A percentile compares a stretch with the other conserved stretches of the same genome.
phyloP scores from a whole-genome alignment of 1,140 invertebrate species.

The Colletes latitarsis region DNA sequence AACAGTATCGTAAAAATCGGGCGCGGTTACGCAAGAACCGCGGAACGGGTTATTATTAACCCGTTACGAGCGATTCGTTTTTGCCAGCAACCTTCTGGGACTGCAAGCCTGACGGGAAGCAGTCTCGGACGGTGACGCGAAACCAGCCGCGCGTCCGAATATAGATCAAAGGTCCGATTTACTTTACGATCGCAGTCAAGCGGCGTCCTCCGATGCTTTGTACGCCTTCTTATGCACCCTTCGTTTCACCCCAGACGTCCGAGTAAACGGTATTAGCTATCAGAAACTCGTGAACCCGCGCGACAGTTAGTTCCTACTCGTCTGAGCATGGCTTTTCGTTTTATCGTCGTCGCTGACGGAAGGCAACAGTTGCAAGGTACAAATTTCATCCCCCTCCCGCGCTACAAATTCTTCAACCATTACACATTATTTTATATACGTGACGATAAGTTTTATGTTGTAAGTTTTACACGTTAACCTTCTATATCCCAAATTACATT shows the following conservation, averaged over 20 bases:
- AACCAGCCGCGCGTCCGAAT: conserved; percentile 60
- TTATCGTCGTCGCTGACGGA: not conserved
- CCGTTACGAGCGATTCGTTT: conserved; percentile 43
- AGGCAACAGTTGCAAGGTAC: too few relatives aligned
- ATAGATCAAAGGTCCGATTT: conserved; percentile 79
- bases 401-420: too few relatives aligned
- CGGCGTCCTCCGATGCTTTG: conserved; percentile 32
- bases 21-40: conserved; percentile 38
- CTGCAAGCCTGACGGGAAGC: not conserved
- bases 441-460: too few relatives aligned
- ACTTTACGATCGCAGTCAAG: conserved; percentile 72
- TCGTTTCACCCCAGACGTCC: conserved; percentile 33
- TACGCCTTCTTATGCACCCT: conserved; percentile 28
- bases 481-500: too few relatives aligned
- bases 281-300: conserved; percentile 58
- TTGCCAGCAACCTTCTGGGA: not conserved
- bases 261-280: conserved; percentile 70
- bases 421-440: too few relatives aligned
- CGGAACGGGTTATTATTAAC: conserved; percentile 42
- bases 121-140: conserved; percentile 1
- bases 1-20: conserved; percentile 16
- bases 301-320: not conserved
- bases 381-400: too few relatives aligned
- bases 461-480: too few relatives aligned
- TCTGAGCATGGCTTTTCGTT: not conserved